Evolutionary conservation across 1,140 invertebrate species (phyloP).

Genomic region (Bombus sibiricus): DNA sequence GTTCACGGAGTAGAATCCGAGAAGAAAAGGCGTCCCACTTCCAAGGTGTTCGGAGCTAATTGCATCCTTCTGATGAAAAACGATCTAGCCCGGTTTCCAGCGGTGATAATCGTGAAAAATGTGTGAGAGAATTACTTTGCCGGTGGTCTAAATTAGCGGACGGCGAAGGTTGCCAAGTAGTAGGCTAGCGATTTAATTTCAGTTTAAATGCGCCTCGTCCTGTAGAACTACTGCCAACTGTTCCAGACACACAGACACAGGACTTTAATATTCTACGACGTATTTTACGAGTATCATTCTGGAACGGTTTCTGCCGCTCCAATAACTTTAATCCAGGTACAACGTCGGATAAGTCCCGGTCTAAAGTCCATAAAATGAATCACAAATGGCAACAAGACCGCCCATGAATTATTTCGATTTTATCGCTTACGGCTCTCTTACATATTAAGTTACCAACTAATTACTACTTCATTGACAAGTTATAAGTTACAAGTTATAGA

Average conservation of each 20-base stretch:
- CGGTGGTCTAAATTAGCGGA: slow-evolving; percentile 38
- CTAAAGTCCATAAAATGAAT: background rate
- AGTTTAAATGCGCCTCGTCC: slow-evolving; percentile 34
- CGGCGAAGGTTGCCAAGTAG: slow-evolving; percentile 27
- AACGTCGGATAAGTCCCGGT: no score
- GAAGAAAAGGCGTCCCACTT: slow-evolving; percentile 15
- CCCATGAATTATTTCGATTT: background rate
- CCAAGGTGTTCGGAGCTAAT: slow-evolving; percentile 7
- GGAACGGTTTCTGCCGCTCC: slow-evolving; percentile 24
- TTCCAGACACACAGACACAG: slow-evolving; percentile 1
- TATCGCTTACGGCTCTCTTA: background rate
- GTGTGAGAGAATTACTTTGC: slow-evolving; percentile 29
- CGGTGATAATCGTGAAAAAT: slow-evolving; percentile 41
- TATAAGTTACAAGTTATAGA: no score
- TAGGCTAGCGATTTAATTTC: slow-evolving; percentile 49
- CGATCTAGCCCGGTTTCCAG: slow-evolving; percentile 10
- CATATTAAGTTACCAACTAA: background rate
- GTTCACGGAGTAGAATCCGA: background rate
- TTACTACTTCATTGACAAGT: background rate
- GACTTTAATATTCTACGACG: slow-evolving; percentile 34
- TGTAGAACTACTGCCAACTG: slow-evolving; percentile 46
- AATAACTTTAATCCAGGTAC: slow-evolving; percentile 18
- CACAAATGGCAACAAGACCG: background rate
- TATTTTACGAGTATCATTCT: slow-evolving; percentile 41
- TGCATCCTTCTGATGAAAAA: slow-evolving; percentile 15